Evolutionary conservation across 2,113 vertebrate genomes (phyloP).

Genomic region (Chaenocephalus aceratus): DNA sequence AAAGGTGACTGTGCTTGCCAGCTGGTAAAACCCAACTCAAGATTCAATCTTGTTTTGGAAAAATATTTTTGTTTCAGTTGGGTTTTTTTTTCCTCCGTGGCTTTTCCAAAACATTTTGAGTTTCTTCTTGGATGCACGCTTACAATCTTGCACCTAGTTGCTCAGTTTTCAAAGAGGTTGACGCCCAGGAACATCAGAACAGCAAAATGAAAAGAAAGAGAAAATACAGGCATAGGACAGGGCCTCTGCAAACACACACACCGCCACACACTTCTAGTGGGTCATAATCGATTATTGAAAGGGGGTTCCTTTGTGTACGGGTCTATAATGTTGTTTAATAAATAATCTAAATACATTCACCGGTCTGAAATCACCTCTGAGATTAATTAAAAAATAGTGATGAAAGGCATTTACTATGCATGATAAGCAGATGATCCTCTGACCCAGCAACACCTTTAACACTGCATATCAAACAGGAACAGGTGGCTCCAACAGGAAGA

Average conservation of each 20-base stretch:
- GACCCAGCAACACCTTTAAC: conserved; percentile 39
- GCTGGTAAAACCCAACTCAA: neutral
- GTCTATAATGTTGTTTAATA: too few relatives aligned
- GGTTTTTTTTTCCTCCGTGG: neutral
- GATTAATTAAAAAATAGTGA: neutral
- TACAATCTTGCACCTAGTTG: neutral
- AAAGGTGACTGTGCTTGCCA: neutral
- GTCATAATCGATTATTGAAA: neutral
- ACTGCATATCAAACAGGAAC: conserved; percentile 44
- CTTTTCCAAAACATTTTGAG: neutral
- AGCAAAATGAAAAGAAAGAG: too few relatives aligned
- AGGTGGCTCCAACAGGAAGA: conserved; percentile 39
- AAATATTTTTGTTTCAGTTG: neutral
- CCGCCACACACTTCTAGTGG: neutral
- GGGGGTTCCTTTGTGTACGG: neutral
- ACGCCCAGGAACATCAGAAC: neutral
- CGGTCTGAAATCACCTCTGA: neutral
- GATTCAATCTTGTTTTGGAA: neutral
- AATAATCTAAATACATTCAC: too few relatives aligned
- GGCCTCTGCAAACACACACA: neutral
- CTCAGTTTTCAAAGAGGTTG: neutral
- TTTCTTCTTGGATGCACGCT: neutral
- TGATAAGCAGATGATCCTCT: conserved; percentile 1
- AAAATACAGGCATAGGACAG: too few relatives aligned
- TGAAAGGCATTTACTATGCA: conserved; percentile 2